A percentile compares a stretch with the other conserved stretches of the same genome.
Evolutionary conservation across 1,140 invertebrate species (phyloP).

Genomic region (Drosophila dunni): DNA sequence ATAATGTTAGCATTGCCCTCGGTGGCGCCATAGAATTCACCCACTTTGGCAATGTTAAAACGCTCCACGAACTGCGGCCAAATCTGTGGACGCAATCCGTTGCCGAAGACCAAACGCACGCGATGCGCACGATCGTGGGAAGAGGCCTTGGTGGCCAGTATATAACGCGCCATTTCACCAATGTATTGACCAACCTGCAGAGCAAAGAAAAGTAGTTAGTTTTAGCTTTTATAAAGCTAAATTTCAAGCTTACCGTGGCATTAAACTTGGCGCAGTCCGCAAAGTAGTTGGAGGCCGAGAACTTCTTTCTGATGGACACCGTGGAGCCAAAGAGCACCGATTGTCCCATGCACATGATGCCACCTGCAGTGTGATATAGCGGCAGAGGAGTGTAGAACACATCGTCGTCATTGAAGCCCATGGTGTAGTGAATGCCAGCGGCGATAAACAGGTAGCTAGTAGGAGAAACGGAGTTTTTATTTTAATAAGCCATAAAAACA

Average conservation of each 20-base stretch:
- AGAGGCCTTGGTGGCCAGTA: slow-evolving; percentile 93
- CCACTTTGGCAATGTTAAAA: slow-evolving; percentile 93
- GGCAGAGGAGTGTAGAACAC: slow-evolving; percentile 96
- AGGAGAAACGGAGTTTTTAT: not conserved
- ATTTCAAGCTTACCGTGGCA: slow-evolving; percentile 92
- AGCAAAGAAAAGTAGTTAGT: slow-evolving; percentile 45
- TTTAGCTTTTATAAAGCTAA: not conserved
- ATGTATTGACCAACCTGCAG: slow-evolving; percentile 92
- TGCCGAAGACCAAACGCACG: slow-evolving; percentile 95
- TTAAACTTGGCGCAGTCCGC: slow-evolving; percentile 96
- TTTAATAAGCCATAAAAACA: no score
- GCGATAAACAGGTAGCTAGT: slow-evolving; percentile 90
- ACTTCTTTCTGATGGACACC: slow-evolving; percentile 95
- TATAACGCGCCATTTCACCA: slow-evolving; percentile 99
- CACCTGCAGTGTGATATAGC: slow-evolving; percentile 98
- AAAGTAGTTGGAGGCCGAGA: slow-evolving; percentile 98
- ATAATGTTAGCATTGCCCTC: slow-evolving; percentile 99
- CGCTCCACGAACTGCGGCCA: slow-evolving; percentile 96
- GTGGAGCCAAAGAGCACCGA: slow-evolving; percentile 93
- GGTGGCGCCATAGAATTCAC: slow-evolving; percentile 98
- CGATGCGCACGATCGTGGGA: slow-evolving; percentile 93
- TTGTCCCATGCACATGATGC: slow-evolving; percentile 93
- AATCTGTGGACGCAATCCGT: slow-evolving; percentile 97
- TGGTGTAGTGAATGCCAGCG: slow-evolving; percentile 89
- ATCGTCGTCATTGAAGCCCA: slow-evolving; percentile 89